Evolutionary conservation across 2,797 vertebrate genomes (phyloP), one percentile per base, ranked within the genome.

Genomic region (Columba guinea): DNA sequence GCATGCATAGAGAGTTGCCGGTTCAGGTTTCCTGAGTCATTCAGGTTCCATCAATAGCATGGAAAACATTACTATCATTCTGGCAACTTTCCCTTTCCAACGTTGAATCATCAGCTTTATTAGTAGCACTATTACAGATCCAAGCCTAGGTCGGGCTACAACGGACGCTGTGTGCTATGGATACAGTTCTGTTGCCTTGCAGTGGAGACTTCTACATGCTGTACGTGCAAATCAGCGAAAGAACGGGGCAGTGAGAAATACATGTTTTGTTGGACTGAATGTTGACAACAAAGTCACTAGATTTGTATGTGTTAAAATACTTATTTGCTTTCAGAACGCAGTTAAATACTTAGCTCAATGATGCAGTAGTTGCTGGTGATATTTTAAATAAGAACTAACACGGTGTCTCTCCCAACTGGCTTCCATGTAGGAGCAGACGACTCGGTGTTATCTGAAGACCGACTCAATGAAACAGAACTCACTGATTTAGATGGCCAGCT

Each of bases 401-500:
- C 27, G 0, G 4, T 65, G 10, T 84, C 18, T 91, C 76, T 95
- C 74, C 87, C 89, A 77, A 28, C 70, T 89, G 55, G 15, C 68
- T 88, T 84, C 37, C 3, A 59, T 30, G 12, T 62, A 99, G 99
- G 98, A 87, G 97, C 98, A 2, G 98, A 99, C 0, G 97, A 97
- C 93, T 97, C 98, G 0, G 96, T 97, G n/a, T 26, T 98, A 46
- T 98, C 98, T 84, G 98, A 98, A 71, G 98, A 99, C 93, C 98
- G 98, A 12, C 98, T 99, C 94, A 99, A 99, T 52, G 98, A 99
- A 97, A 99, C 98, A 2, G 99, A 99, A 93, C 98, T 99, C 71
- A 98, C 98, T 1, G 99, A 99, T 83, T 91, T 99, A 68, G 99
- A 98, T 65, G 97, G 98, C 10, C 98, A 98, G 5, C 96, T 97